Base-by-base conservation (phyloP, 2,888 invertebrate genomes). In the Parascotia fuliginaria region DNA sequence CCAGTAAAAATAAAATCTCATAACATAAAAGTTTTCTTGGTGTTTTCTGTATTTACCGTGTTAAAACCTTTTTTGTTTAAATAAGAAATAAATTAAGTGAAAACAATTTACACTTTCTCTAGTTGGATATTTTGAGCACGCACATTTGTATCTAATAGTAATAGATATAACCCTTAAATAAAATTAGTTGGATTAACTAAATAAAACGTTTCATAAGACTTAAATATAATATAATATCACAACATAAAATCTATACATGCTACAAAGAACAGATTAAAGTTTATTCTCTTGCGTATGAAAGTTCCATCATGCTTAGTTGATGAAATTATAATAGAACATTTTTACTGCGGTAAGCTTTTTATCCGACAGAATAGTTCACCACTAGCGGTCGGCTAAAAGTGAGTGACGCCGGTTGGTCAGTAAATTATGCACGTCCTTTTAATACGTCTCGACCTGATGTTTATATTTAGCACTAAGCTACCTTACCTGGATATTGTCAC, bases 1-100 rank as follows among this genome's bases (percentile, higher is more conserved):
- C 64, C 63, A 52, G 55, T 64, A 66, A 72, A 76, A 80, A 76
- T 71, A 73, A 79, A 75, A 72, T 73, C 62, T 60, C 63, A 46
- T 65, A 70, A 73, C 67, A 70, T 64, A 65, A 72, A 75, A 78
- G 60, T 74, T 77, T 73, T 50, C 54, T 63, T 66, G 48, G 47
- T 57, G 42, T 62, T 70, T 2, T 66, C 40, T 45, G 43, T 51
- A 46, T 62, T 48, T 55, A 24, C 40, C 13, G 41, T 46, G 51
- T 50, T 42, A 46, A 50, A 60, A 63, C 38, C 43, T 28, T 58
- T 56, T 49, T 52, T 59, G 40, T 63, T 63, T 55, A 33, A 54
- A 24, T 37, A 41, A 50, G 33, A 53, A 53, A 52, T 51, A 52
- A 60, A 55, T 49, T 52, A 55, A 60, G 37, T 45, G 39, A 42